Base-by-base conservation (phyloP, 2,113 vertebrate species). In the Neodon shergylaensis region DNA sequence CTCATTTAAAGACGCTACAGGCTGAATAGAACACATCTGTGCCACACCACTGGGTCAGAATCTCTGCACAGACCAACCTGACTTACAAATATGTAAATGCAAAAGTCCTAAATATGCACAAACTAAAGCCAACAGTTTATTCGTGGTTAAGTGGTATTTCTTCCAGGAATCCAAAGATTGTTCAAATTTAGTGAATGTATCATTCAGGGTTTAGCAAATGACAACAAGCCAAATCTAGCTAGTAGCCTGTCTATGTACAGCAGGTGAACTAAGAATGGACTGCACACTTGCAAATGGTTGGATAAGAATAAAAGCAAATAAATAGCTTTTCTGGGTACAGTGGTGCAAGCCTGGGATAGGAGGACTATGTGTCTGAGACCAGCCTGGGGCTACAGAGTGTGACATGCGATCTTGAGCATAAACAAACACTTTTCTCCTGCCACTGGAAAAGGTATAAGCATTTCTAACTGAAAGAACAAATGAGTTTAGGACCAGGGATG, bases 121-220 rank as follows among this genome's bases (percentile, higher is more conserved):
- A 87, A 26, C 91, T 63, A 94, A 93, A 95, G 89, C 74, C 42
- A 82, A 47, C 54, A 68, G 33, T 65, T 66, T 77, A 89, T 52
- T 95, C 39, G n/a, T 76, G 54, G 92, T 78, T 28, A 82, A 89
- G 16, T 52, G 12, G 5, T 74, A 79, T 92, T 94, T 92, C 66
- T 87, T 91, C 68, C 49, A 95, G 70, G n/a, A 94, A 92, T 54
- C 4, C 70, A 95, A 86, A 95, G 58, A 93, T 33, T 3, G 31
- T 79, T 90, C 28, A 58, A 81, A 84, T 94, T 78, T 76, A 87
- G 88, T 21, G 21, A 92, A 14, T 24, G 14, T 66, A 72, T 72
- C 54, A 87, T 76, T 65, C 36, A 70, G n/a, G 4, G 5, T 21
- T 22, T 78, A 36, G 39, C 68, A 79, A 77, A 78, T 42, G 58